Evolutionary conservation across 2,888 invertebrate genomes (phyloP).

Genomic region (Dascillus cervinus): DNA sequence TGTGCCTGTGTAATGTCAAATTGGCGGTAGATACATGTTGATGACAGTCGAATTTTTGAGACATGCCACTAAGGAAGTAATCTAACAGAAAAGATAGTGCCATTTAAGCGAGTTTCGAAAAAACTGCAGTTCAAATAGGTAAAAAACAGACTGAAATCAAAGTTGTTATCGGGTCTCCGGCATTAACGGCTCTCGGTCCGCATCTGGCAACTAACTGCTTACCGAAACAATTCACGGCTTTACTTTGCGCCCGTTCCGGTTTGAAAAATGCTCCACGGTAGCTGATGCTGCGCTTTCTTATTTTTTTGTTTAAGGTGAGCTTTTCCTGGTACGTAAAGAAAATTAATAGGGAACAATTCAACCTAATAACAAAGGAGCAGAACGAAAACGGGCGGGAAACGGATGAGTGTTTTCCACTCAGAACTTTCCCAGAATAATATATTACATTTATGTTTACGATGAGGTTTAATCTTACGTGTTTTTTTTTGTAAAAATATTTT

Average conservation of each 20-base stretch:
- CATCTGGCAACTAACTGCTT: constrained; percentile 24
- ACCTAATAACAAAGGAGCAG: constrained; percentile 18
- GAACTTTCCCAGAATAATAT: constrained; percentile 22
- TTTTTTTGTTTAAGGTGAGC: neutral
- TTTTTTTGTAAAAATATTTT: neutral
- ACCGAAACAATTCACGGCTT: constrained; percentile 24
- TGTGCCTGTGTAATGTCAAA: constrained; percentile 2
- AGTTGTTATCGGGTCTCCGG: constrained; percentile 23
- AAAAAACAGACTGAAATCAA: no score
- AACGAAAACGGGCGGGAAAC: constrained; percentile 20
- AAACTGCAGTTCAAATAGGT: no score
- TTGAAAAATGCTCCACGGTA: constrained; percentile 6
- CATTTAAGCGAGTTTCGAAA: no score
- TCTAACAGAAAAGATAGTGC: no score
- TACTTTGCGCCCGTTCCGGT: constrained; percentile 17
- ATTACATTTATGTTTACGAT: constrained; percentile 22
- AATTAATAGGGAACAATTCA: neutral
- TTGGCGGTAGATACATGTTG: neutral
- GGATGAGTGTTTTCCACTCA: constrained; percentile 24
- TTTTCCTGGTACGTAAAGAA: neutral
- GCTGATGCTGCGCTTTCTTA: constrained; percentile 3
- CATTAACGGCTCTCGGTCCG: constrained; percentile 18
- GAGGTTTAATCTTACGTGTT: constrained; percentile 7
- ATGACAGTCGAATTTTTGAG: no score
- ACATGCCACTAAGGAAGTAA: no score